Base-by-base conservation (phyloP, 1,140 invertebrate genomes). In the Pachyrhynchus sulphureomaculatus region DNA sequence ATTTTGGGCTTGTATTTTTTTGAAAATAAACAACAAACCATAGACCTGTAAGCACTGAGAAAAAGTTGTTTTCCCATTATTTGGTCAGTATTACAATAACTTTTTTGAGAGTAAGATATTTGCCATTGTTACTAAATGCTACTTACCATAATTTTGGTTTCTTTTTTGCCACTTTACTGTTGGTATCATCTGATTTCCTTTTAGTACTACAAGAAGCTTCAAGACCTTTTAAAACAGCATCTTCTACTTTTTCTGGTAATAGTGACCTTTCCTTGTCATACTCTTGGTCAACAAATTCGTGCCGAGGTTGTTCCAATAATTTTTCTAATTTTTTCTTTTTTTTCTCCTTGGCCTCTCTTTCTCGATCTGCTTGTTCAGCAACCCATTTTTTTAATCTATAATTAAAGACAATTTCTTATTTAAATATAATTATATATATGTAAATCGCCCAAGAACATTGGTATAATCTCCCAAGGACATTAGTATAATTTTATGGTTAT, bases 211-310 rank as follows among this genome's bases (percentile, higher is more conserved):
- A 49, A 12, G 70, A 62, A 5, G 72, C 79, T 70, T 86, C 80
- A 58, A 85, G 82, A n/a, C 91, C 92, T 74, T 89, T 84, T 67
- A 90, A 86, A 0, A 96, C 82, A 6, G 95, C 91, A 74, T 92
- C 88, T 66, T 85, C 86, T 0, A 95, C 83, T 61, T 87, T 85
- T 66, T 95, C 91, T 1, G 87, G 84, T 39, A 96, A 76, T 44
- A 84, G 82, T 5, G 87, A 83, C 41, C 91, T 82, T 57, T 90
- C 85, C 62, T 88, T 82, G 49, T 93, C 87, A 75, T 95, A 96
- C 2, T 82, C 75, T 33, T 85, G 82, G 75, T 94, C 91, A 64
- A 88, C 86, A 71, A 96, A 91, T 60, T 88, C 87, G 68, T 92
- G 87, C 76, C 88, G 93, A 0, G 92, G 91, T 65, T 87, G 81